Percentiles rank a stretch among this genome's conserved stretches.
phyloP scores from a whole-genome alignment of 2,888 invertebrate genomes.

The Onchidella celtica region DNA sequence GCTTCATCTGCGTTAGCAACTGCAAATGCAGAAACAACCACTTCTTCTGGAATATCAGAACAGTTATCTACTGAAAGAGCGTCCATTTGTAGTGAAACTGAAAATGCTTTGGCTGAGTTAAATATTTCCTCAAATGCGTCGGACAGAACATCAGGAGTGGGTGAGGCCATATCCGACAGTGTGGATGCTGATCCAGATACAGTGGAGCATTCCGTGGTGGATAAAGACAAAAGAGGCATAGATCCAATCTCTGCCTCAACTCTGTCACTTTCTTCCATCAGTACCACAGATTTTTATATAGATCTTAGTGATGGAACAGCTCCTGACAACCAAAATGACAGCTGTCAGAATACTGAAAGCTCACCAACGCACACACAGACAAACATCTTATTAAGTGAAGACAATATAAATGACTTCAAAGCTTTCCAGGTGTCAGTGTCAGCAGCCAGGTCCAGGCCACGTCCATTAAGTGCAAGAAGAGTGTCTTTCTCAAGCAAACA shows the following conservation, averaged over 20 bases:
- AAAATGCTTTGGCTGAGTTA: background rate
- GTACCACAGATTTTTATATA: background rate
- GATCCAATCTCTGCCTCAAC: background rate
- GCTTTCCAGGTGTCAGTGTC: background rate
- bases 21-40: background rate
- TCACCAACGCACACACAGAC: background rate
- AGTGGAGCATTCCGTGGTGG: no score
- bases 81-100: background rate
- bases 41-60: no score
- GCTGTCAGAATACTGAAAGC: background rate
- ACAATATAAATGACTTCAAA: constrained; percentile 13
- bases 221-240: no score
- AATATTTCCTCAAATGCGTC: background rate
- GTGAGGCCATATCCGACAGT: background rate
- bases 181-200: background rate
- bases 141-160: background rate
- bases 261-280: background rate
- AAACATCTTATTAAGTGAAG: constrained; percentile 6
- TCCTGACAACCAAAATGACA: background rate
- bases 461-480: constrained; percentile 3
- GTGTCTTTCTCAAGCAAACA: constrained; percentile 11
- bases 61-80: background rate
- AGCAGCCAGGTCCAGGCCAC: background rate
- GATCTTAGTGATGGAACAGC: background rate
- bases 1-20: background rate